These are phyloP conservation scores for Pedicia rivosa DNA, from an alignment of 2,888 invertebrate genomes.

Conservation along the genomic window DNA sequence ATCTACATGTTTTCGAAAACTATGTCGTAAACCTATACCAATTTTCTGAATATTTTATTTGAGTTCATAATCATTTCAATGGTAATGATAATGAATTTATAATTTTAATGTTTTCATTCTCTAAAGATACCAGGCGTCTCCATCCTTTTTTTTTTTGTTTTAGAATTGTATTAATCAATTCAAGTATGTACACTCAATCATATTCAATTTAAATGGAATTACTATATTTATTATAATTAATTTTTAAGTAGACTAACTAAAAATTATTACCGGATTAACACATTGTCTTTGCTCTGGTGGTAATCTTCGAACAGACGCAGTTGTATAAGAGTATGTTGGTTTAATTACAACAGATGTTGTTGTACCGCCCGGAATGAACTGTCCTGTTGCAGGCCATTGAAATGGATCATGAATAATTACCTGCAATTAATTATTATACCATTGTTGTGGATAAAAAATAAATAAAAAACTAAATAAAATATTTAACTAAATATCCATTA, in stretches of 20 bases:
- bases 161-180: no score
- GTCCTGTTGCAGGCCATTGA: slow-evolving; percentile 16
- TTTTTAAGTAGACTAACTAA: background rate
- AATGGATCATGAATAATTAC: slow-evolving; percentile 18
- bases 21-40: no score
- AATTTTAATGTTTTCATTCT: no score
- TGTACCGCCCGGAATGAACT: slow-evolving; percentile 19
- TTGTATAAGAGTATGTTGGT: slow-evolving; percentile 22
- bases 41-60: no score
- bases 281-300: slow-evolving; percentile 20
- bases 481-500: background rate
- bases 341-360: slow-evolving; percentile 21
- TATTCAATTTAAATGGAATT: no score
- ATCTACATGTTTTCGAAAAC: no score
- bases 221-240: background rate
- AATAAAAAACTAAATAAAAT: background rate
- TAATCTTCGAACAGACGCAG: slow-evolving; percentile 16
- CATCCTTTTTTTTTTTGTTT: no score
- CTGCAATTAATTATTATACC: slow-evolving; percentile 3
- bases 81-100: no score
- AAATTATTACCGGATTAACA: slow-evolving; percentile 17
- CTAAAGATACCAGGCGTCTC: no score
- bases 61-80: no score
- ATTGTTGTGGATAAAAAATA: background rate
- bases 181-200: no score